A percentile compares a stretch with the other conserved stretches of the same genome.
Evolutionary conservation across 2,888 invertebrate genomes (phyloP).

Genomic region (Cacoxenus indagator): DNA sequence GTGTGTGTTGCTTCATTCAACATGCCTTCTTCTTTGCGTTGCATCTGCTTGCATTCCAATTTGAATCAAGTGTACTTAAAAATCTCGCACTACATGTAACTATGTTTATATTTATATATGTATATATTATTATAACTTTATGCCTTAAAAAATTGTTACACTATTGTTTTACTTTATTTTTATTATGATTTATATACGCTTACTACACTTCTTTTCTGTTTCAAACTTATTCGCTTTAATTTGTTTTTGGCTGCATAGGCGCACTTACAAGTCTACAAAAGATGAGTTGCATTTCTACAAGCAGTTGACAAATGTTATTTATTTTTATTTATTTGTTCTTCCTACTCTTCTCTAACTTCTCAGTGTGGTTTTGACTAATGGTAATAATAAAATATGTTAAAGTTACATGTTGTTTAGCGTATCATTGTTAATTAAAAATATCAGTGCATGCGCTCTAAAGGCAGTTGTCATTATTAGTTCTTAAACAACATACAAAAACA

Average conservation of each 20-base stretch:
- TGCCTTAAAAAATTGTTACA: not conserved
- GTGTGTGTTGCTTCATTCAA: not conserved
- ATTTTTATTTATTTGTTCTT: not conserved
- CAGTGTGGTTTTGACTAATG: not conserved
- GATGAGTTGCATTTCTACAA: not conserved
- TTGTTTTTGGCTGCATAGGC: not conserved
- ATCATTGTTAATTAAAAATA: conserved; percentile 54
- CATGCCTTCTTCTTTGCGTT: too few species aligned
- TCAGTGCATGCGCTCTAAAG: conserved; percentile 65
- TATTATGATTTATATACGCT: not conserved
- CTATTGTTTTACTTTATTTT: not conserved
- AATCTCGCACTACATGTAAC: not conserved
- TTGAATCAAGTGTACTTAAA: not conserved
- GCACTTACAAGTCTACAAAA: not conserved
- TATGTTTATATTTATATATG: not conserved
- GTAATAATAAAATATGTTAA: conserved; percentile 30
- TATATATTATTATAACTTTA: not conserved
- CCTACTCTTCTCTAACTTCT: not conserved
- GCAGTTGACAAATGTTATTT: not conserved
- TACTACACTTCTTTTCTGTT: not conserved
- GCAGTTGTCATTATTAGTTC: conserved; percentile 44
- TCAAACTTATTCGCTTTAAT: not conserved
- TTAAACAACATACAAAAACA: conserved; percentile 38
- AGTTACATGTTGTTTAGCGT: conserved; percentile 27
- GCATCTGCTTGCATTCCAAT: not conserved